Base-by-base conservation (phyloP, 2,888 invertebrate species). In the Azorinus chamasolen region DNA sequence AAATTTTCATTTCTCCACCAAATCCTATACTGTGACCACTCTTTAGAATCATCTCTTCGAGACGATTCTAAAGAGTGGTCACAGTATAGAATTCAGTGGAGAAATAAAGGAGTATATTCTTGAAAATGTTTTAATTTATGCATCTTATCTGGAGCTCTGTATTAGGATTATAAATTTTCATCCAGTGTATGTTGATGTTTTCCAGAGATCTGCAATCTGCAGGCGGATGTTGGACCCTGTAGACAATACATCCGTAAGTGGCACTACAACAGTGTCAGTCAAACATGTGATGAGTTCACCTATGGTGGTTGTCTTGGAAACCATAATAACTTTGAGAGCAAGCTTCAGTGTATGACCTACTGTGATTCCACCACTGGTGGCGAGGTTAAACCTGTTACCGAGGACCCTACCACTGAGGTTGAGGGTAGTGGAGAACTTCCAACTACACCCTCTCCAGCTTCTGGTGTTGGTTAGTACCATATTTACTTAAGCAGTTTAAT, bases 221-320 rank as follows among this genome's bases (percentile, higher is more conserved):
- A 73, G 53, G 71, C 74, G 10, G 66, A 71, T 55, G 75, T 78
- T 10, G 85, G 85, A 24, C 71, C 79, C 10, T 86, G 85, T 55
- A 55, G 64, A 45, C 81, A 91, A 53, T 91, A 87, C 64, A 70
- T 77, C 10, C 85, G 86, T 6, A 87, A 82, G 50, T 92, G 91
- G 91, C 87, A 85, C 76, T 92, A 86, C 77, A 88, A 93, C 77
- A 54, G 79, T 4, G 89, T 93, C 12, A 95, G 95, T 54, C 96
- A 96, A 37, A 92, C 92, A 16, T 97, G 97, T 89, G 94, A 95
- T 51, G 94, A 95, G 87, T 98, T 98, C 94, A 93, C 94, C 79
- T 97, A 95, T 86, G 95, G 95, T 18, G 93, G 93, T 37, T 93
- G 93, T 81, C 88, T 89, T 72, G 87, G 91, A 37, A 99, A 98